phyloP scores from a whole-genome alignment of 2,113 vertebrate species.

The Falcunculus frontatus region DNA sequence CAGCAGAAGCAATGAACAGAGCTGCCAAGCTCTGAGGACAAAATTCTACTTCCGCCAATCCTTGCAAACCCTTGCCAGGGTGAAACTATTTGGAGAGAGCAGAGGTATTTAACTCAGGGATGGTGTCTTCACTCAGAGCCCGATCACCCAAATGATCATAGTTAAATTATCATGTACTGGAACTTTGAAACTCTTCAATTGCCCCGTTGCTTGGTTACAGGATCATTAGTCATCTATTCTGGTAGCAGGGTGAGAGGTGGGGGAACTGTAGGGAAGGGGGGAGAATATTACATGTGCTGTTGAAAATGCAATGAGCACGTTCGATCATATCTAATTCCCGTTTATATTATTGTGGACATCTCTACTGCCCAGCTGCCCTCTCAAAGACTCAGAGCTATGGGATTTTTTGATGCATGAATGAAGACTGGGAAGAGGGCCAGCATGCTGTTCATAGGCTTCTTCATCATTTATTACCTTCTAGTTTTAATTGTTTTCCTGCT shows the following conservation, averaged over 20 bases:
- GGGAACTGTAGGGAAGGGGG: slow-evolving; percentile 7
- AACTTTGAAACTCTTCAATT: slow-evolving; percentile 72
- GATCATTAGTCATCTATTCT: slow-evolving; percentile 73
- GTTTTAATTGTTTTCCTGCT: slow-evolving; percentile 82
- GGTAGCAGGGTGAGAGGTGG: slow-evolving; percentile 51
- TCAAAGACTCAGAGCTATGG: slow-evolving; percentile 67
- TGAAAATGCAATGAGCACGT: slow-evolving; percentile 68
- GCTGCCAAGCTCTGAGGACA: neutral
- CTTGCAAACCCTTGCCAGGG: neutral
- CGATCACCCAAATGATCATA: slow-evolving; percentile 19
- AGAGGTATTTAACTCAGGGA: slow-evolving; percentile 22
- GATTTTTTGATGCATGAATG: slow-evolving; percentile 78
- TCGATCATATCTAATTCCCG: slow-evolving; percentile 77
- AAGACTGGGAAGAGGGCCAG: slow-evolving; percentile 76
- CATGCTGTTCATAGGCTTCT: slow-evolving; percentile 68
- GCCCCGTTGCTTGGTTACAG: slow-evolving; percentile 78
- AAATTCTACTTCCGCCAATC: neutral
- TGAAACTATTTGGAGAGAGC: neutral
- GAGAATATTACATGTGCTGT: slow-evolving; percentile 69
- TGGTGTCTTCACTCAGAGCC: neutral
- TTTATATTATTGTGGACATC: slow-evolving; percentile 74
- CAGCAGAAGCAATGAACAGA: neutral
- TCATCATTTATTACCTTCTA: slow-evolving; percentile 81
- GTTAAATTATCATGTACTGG: slow-evolving; percentile 52
- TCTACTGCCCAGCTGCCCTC: slow-evolving; percentile 79